Percentiles rank a stretch among this genome's conserved stretches.
These are phyloP conservation scores for Capitulum mitella DNA, from an alignment of 2,888 invertebrate species.

Conservation along the genomic window DNA sequence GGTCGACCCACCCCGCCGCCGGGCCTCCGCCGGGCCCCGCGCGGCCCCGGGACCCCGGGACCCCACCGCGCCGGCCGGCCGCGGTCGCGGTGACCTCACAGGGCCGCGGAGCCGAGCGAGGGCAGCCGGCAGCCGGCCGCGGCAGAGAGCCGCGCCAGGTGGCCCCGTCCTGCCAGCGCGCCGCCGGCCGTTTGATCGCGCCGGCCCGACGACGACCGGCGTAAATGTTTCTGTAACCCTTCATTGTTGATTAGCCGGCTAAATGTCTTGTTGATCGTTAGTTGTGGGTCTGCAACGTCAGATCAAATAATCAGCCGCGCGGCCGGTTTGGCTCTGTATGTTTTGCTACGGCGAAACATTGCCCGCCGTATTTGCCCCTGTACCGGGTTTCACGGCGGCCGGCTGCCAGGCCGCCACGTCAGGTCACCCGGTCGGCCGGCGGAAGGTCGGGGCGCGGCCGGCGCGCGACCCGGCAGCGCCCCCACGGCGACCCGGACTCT, in stretches of 20 bases:
- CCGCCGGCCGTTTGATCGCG: not conserved
- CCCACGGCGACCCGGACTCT: not conserved
- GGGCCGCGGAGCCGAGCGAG: too few species aligned
- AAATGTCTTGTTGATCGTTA: constrained; percentile 23
- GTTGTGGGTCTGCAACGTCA: constrained; percentile 15
- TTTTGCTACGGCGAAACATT: constrained; percentile 2
- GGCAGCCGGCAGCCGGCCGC: too few species aligned
- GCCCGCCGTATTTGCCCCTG: too few species aligned
- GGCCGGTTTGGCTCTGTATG: constrained; percentile 1
- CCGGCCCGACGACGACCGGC: not conserved
- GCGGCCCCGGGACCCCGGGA: too few species aligned
- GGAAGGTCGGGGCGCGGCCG: too few species aligned
- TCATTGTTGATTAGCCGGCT: constrained; percentile 15
- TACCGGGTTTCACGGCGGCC: too few species aligned
- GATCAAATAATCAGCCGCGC: constrained; percentile 6
- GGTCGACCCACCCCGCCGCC: too few species aligned
- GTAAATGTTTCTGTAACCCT: constrained; percentile 20
- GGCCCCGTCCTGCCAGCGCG: too few species aligned
- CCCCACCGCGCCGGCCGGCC: not conserved
- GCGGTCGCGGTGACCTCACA: not conserved
- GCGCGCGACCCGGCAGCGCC: not conserved
- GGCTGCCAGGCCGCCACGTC: not conserved
- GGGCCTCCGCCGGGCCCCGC: too few species aligned
- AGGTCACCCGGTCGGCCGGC: too few species aligned
- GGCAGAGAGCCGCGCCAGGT: not conserved